These are phyloP conservation scores for Oithona nana DNA, from an alignment of 2,888 invertebrate genomes.

Conservation along the genomic window DNA sequence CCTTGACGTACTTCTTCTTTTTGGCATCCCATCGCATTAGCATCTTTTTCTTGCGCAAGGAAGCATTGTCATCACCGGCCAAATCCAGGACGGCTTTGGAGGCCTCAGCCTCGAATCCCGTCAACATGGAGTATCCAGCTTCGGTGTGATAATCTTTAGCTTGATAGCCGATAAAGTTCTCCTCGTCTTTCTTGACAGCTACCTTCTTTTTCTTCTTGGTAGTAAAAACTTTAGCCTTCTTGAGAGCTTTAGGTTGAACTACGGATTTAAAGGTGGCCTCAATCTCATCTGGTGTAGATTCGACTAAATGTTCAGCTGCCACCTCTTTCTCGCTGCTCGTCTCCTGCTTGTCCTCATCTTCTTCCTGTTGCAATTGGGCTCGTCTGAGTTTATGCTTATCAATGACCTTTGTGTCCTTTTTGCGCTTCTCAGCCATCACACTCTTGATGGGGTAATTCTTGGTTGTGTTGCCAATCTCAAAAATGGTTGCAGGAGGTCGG, in stretches of 20 bases:
- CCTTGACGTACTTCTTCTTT: conserved; percentile 72
- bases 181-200: conserved; percentile 36
- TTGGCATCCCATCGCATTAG: conserved; percentile 74
- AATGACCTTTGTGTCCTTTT: conserved; percentile 38
- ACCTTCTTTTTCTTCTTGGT: conserved; percentile 19
- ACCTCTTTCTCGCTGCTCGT: neutral
- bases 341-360: conserved; percentile 17
- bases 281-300: conserved; percentile 1
- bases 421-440: conserved; percentile 73
- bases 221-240: conserved; percentile 27
- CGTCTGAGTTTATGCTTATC: conserved; percentile 30
- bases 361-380: conserved; percentile 25
- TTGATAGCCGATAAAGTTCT: conserved; percentile 68
- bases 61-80: conserved; percentile 54
- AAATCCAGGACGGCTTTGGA: conserved; percentile 60
- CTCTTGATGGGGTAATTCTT: conserved; percentile 49
- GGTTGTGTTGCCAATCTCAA: conserved; percentile 67
- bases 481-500: conserved; percentile 67
- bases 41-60: conserved; percentile 38
- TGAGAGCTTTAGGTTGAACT: conserved; percentile 8
- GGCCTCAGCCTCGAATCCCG: conserved; percentile 59
- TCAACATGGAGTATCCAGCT: conserved; percentile 48
- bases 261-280: conserved; percentile 2
- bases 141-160: conserved; percentile 70
- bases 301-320: neutral